Evolutionary conservation across 2,888 invertebrate species (phyloP), one percentile per base, ranked within the genome.

Genomic region (Amblyjoppa fuscipennis): DNA sequence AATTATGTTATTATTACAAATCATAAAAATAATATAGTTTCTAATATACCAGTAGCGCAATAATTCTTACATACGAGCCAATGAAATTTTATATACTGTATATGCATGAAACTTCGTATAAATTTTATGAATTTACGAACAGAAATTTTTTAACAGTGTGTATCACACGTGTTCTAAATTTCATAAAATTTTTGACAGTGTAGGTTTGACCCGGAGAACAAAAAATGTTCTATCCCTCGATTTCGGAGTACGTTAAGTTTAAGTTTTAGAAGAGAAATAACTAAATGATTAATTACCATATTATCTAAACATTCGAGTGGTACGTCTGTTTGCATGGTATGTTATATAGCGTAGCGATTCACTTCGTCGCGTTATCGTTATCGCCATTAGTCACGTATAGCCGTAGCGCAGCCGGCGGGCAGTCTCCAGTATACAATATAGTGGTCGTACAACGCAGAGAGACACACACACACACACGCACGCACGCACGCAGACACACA

Each of bases 311-410:
- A 53, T 51, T 75, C 41, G 20, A 75, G 70, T 73, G 73, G 81
- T 64, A 49, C 45, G 51, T 61, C 66, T 78, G 68, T 64, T 75
- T 74, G 79, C 76, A 61, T 6, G 25, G 31, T 20, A 38, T n/a
- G 66, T 31, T 28, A 34, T 75, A 66, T 59, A 68, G 81, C 80
- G 79, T 61, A 75, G 78, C 86, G 86, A 83, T 84, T 79, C 85
- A 85, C 85, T 85, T 45, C 85, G 80, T 83, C 83, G 85, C 80
- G 85, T 91, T 93, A 93, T 93, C 92, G 91, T 90, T 91, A 93
- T 93, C 92, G 91, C 90, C 92, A 92, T 93, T 93, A 92, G 93
- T 93, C 92, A 92, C 91, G 92, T 90, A 90, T 90, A 91, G 88
- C 90, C 87, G 90, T 90, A 91, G 90, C 90, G 87, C 87, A 84